A percentile compares a stretch with the other conserved stretches of the same genome.
Evolutionary conservation across 1,140 invertebrate genomes (phyloP).

Genomic region (Lanistes nyassanus): DNA sequence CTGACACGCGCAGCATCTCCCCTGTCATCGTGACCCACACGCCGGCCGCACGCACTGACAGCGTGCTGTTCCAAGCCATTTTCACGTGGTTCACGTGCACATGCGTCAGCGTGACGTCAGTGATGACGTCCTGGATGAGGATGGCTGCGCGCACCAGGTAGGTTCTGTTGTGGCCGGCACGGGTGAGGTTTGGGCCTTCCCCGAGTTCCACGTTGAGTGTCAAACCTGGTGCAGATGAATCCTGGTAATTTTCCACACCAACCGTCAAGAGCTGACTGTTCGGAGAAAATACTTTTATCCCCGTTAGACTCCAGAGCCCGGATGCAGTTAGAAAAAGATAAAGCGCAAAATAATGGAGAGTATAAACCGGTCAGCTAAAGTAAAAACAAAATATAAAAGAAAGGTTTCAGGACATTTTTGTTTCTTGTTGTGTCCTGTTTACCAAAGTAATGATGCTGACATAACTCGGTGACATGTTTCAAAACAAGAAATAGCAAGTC

Average conservation of each 20-base stretch:
- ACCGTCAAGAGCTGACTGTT: too few species aligned
- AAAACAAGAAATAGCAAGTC: too few species aligned
- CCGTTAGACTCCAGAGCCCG: too few species aligned
- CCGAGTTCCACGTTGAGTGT: constrained; percentile 23
- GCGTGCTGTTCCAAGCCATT: constrained; percentile 29
- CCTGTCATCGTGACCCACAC: background rate
- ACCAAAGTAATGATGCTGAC: too few species aligned
- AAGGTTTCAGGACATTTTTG: too few species aligned
- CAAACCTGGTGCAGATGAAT: constrained; percentile 6
- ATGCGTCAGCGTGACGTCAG: constrained; percentile 7
- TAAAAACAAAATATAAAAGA: too few species aligned
- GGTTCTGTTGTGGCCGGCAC: background rate
- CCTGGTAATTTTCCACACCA: background rate
- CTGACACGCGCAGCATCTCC: constrained; percentile 18
- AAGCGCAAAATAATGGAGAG: too few species aligned
- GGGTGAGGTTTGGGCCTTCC: constrained; percentile 3
- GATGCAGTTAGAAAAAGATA: too few species aligned
- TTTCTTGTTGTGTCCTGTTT: too few species aligned
- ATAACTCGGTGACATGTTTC: too few species aligned
- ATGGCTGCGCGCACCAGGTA: constrained; percentile 21
- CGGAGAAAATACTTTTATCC: too few species aligned
- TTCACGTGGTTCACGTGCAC: constrained; percentile 21
- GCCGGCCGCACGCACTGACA: constrained; percentile 3
- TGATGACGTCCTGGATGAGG: constrained; percentile 8
- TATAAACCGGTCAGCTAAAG: too few species aligned